Evolutionary conservation across 2,797 vertebrate species (phyloP).

Genomic region (Coilia nasus): DNA sequence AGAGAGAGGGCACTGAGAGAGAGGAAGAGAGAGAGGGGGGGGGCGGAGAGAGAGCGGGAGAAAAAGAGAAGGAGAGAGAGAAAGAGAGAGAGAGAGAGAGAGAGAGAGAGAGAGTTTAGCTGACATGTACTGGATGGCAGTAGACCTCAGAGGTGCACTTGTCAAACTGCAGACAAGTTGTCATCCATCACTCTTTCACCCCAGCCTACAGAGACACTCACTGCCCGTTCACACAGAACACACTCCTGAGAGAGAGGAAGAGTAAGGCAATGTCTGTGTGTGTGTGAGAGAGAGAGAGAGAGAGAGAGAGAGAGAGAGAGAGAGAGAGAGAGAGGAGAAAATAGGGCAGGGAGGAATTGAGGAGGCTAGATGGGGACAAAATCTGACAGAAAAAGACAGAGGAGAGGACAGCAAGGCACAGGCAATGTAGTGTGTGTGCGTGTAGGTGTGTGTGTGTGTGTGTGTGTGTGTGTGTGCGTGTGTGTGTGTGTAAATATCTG

Average conservation of each 20-base stretch:
- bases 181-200: conserved; percentile 59
- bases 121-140: conserved; percentile 55
- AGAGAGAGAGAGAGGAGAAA: neutral
- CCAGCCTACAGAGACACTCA: conserved; percentile 47
- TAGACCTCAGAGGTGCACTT: conserved; percentile 57
- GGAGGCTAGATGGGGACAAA: neutral
- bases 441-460: conserved; percentile 1
- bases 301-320: conserved; percentile 19
- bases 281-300: conserved; percentile 26
- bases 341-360: conserved; percentile 1
- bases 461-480: neutral
- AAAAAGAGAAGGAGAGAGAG: neutral
- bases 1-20: neutral
- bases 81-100: conserved; percentile 32
- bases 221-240: neutral
- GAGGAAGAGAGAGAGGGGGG: neutral
- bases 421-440: conserved; percentile 1
- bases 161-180: conserved; percentile 52
- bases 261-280: too few relatives aligned
- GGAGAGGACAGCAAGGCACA: conserved; percentile 10
- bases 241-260: conserved; percentile 30
- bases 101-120: conserved; percentile 49
- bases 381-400: neutral
- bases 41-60: neutral
- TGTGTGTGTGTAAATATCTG: neutral